phyloP scores from a whole-genome alignment of 2,113 vertebrate genomes.

The Mormoops blainvillei region DNA sequence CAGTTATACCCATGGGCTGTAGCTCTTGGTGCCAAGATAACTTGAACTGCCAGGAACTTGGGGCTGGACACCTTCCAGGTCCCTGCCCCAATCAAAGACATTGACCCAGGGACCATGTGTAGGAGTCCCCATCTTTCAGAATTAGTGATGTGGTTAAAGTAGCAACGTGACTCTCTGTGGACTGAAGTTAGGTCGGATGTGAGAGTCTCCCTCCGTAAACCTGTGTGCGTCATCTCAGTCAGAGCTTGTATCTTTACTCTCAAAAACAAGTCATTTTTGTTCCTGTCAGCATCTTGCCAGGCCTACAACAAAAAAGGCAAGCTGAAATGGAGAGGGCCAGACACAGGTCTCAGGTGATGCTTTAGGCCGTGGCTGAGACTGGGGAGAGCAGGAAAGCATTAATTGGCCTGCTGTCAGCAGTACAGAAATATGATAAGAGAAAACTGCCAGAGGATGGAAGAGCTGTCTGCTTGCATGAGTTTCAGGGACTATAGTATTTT shows the following conservation, averaged over 20 bases:
- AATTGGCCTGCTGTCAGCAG: neutral
- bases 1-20: neutral
- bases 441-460: neutral
- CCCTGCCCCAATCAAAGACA: neutral
- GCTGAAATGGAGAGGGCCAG: neutral
- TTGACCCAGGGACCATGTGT: constrained; percentile 51
- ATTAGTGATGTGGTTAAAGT: constrained; percentile 72
- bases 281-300: constrained; percentile 73
- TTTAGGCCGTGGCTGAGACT: neutral
- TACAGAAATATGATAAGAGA: neutral
- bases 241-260: constrained; percentile 73
- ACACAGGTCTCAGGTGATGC: neutral
- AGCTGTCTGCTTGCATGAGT: neutral
- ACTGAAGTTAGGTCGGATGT: constrained; percentile 61
- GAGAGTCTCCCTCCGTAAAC: constrained; percentile 58
- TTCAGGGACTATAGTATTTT: neutral
- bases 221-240: constrained; percentile 77
- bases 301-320: constrained; percentile 10
- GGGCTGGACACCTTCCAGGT: neutral
- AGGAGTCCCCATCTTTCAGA: constrained; percentile 75
- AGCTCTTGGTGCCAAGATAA: neutral
- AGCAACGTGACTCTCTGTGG: constrained; percentile 78
- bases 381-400: neutral
- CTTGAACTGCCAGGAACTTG: constrained; percentile 4
- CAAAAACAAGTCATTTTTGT: constrained; percentile 77